Base-by-base conservation (phyloP, 2,888 invertebrate genomes). In the Leistus spinibarbis region DNA sequence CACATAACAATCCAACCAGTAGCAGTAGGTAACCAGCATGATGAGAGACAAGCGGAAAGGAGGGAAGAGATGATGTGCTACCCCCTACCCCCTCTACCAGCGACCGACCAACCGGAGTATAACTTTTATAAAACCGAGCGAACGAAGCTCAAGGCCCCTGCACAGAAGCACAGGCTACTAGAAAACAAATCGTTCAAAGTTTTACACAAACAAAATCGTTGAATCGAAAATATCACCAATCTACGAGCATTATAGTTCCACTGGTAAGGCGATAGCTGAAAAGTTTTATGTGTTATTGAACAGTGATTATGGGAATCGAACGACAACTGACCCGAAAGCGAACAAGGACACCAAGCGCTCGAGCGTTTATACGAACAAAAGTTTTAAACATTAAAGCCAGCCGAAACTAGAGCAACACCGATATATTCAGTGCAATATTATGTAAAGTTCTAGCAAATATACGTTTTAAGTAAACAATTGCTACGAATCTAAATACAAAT, bases 121-220 rank as follows among this genome's bases (percentile, higher is more conserved):
- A 70, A 70, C 70, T 70, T 70, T 70, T 70, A 63, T 40, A 63
- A 62, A 70, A 23, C 5, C 54, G 56, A 40, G 13, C 67, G 67
- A 67, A 73, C 67, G 60, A 67, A 57, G 67, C 67, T 66, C 67
- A 67, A 70, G 57, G 22, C 62, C 40, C 20, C 63, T 1, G 3
- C n/a, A 63, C 70, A 24, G 57, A n/a, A 54, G 54, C 40, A 40
- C 40, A 5, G 40, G 40, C 60, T 22, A 60, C 10, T 17, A 60
- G 67, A 80, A 82, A 82, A 82, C 82, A 82, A 82, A 82, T 82
- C 81, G 82, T 80, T 80, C 72, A 76, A 82, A 81, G 79, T 83
- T 82, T 79, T 80, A 78, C 79, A 80, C 81, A 81, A 82, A 82
- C 81, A 82, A 80, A 81, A 81, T 79, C 80, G 81, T 81, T 79